Conservation (phyloP, 2,797 vertebrate genomes). For the Arrhamphus sclerolepis region DNA sequence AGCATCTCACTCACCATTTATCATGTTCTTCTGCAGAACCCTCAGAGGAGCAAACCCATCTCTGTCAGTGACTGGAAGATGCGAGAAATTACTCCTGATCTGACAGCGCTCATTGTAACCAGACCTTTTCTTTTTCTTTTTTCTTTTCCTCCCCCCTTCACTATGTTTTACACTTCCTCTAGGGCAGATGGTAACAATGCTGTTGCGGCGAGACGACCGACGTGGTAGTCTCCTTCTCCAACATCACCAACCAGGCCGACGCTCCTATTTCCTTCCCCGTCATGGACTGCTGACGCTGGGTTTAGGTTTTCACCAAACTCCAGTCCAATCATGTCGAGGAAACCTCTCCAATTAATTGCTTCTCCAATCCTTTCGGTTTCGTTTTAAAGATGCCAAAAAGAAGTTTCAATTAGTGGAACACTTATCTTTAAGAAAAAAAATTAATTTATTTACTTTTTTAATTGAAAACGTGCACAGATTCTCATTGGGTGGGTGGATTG, state of each 20-base stretch:
- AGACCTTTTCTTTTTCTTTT: slow-evolving; percentile 1
- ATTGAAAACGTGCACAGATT: too few species aligned
- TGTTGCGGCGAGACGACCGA: slow-evolving; percentile 40
- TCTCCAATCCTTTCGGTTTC: slow-evolving; percentile 70
- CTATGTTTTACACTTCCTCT: slow-evolving; percentile 13
- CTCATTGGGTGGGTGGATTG: too few species aligned
- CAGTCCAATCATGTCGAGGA: slow-evolving; percentile 70
- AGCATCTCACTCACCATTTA: slow-evolving; percentile 77
- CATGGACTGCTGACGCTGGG: slow-evolving; percentile 67
- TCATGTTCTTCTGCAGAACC: slow-evolving; percentile 72
- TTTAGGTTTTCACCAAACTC: slow-evolving; percentile 70
- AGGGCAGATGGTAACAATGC: slow-evolving; percentile 24
- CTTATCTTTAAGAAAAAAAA: too few species aligned
- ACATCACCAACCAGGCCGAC: slow-evolving; percentile 49
- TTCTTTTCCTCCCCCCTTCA: too few species aligned
- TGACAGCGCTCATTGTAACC: slow-evolving; percentile 40
- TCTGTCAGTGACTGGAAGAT: slow-evolving; percentile 41
- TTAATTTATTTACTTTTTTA: too few species aligned
- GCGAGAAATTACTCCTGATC: slow-evolving; percentile 37
- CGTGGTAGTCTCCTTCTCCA: slow-evolving; percentile 53
- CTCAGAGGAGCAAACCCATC: slow-evolving; percentile 64
- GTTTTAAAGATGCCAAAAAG: slow-evolving; percentile 12
- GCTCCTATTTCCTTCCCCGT: slow-evolving; percentile 68
- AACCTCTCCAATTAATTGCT: slow-evolving; percentile 73
- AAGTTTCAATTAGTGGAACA: too few species aligned